phyloP scores from a whole-genome alignment of 2,888 invertebrate genomes.

The Leucophenga maculata region DNA sequence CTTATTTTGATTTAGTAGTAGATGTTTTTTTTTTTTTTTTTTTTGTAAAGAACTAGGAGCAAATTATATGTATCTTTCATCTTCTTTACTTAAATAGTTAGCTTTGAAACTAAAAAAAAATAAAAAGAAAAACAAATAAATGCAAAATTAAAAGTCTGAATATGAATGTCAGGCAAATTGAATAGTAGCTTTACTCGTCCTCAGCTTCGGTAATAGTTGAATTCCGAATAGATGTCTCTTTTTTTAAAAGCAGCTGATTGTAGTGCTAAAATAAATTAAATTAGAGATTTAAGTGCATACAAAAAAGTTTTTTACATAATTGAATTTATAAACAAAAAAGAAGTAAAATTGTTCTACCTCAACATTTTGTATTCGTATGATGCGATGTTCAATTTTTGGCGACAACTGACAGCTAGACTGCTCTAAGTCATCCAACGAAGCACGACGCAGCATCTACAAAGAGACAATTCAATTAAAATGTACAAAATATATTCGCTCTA shows the following conservation, averaged over 20 bases:
- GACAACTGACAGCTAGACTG: constrained; percentile 86
- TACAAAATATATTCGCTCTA: neutral
- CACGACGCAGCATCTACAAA: constrained; percentile 78
- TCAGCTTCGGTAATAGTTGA: constrained; percentile 82
- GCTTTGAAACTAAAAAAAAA: constrained; percentile 20
- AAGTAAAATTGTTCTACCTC: constrained; percentile 76
- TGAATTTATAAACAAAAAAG: too few relatives aligned
- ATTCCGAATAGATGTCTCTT: constrained; percentile 76
- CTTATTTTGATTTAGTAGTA: constrained; percentile 22
- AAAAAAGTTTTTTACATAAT: neutral
- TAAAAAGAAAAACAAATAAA: constrained; percentile 46
- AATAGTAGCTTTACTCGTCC: constrained; percentile 71
- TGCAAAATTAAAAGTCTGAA: constrained; percentile 37
- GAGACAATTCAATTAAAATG: neutral
- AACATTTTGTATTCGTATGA: constrained; percentile 81
- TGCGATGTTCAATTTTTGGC: constrained; percentile 86
- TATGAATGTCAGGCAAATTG: neutral
- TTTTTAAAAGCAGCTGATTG: constrained; percentile 67
- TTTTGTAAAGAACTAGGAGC: neutral
- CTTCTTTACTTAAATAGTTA: constrained; percentile 34
- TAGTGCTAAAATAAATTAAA: constrained; percentile 58
- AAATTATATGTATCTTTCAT: constrained; percentile 42
- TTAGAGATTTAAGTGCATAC: neutral
- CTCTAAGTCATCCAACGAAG: constrained; percentile 86
- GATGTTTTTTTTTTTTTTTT: neutral